Conservation (phyloP, 1,140 invertebrate species). For the Lordiphosa mommai region DNA sequence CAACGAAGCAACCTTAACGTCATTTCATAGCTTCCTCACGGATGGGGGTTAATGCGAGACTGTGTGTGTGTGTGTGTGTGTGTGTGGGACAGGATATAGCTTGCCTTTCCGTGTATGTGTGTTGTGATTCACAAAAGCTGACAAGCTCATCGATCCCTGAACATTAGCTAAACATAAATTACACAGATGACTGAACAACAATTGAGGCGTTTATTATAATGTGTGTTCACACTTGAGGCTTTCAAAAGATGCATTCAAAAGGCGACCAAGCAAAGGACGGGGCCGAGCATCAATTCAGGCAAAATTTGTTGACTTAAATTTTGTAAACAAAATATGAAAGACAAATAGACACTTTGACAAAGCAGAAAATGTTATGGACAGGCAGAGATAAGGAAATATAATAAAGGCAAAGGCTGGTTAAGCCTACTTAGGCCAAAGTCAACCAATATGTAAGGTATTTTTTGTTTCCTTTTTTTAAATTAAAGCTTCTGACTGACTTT, state of each 20-base stretch:
- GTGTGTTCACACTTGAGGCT: constrained; percentile 78
- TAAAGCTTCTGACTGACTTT: too few relatives aligned
- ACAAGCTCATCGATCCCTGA: constrained; percentile 81
- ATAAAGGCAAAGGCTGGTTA: too few relatives aligned
- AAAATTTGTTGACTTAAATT: constrained; percentile 2
- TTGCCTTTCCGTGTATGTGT: constrained; percentile 19
- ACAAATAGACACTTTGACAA: constrained; percentile 1
- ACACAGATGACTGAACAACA: constrained; percentile 78
- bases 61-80: constrained; percentile 18
- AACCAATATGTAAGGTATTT: too few relatives aligned
- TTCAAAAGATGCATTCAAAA: constrained; percentile 41
- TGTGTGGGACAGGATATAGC: constrained; percentile 35
- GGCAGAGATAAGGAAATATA: neutral
- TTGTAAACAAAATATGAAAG: neutral
- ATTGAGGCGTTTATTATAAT: constrained; percentile 79
- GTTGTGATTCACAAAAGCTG: constrained; percentile 76
- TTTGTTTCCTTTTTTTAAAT: too few relatives aligned
- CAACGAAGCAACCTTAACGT: constrained; percentile 76
- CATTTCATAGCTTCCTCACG: constrained; percentile 61
- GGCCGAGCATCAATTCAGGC: neutral
- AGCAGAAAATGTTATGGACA: neutral
- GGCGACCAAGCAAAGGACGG: neutral
- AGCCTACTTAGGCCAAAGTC: too few relatives aligned
- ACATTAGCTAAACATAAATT: constrained; percentile 79
- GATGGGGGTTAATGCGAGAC: constrained; percentile 51